Conservation (phyloP, 2,888 invertebrate species). For the Leuctra nigra region DNA sequence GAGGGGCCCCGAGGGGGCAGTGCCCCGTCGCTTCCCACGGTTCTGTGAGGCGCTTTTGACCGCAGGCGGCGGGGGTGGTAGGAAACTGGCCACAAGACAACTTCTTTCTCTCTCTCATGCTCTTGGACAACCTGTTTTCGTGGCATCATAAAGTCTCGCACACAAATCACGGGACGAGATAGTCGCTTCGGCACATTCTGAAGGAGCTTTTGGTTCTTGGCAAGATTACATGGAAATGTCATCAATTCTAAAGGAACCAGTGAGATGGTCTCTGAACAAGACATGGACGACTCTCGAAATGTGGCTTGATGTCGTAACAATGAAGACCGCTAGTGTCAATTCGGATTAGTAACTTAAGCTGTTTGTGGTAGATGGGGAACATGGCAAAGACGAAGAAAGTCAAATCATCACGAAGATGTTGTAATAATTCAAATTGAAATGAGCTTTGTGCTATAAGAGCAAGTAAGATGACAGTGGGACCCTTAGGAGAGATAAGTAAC, state of each 20-base stretch:
- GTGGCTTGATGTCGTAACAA: too few relatives aligned
- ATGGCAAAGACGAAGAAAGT: too few relatives aligned
- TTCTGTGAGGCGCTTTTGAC: neutral
- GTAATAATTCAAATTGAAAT: too few relatives aligned
- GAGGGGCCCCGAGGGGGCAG: neutral
- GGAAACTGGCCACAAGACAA: constrained; percentile 4
- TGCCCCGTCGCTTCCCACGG: constrained; percentile 12
- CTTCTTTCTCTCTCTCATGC: neutral
- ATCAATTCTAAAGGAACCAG: constrained; percentile 10
- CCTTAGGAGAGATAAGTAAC: too few relatives aligned
- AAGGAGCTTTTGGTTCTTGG: neutral
- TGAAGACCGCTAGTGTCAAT: too few relatives aligned
- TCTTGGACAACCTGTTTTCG: neutral
- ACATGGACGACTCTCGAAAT: neutral
- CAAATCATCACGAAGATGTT: too few relatives aligned
- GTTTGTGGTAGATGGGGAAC: too few relatives aligned
- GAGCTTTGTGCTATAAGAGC: too few relatives aligned
- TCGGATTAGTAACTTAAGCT: too few relatives aligned
- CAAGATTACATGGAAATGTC: constrained; percentile 9
- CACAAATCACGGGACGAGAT: constrained; percentile 18
- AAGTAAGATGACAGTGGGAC: too few relatives aligned
- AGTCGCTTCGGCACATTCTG: constrained; percentile 13
- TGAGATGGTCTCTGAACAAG: neutral
- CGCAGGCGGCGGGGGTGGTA: constrained; percentile 1
- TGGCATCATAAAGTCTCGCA: neutral